Evolutionary conservation across 2,797 vertebrate genomes (phyloP), one percentile per base, ranked within the genome.

Genomic region (Alfaro cultratus): DNA sequence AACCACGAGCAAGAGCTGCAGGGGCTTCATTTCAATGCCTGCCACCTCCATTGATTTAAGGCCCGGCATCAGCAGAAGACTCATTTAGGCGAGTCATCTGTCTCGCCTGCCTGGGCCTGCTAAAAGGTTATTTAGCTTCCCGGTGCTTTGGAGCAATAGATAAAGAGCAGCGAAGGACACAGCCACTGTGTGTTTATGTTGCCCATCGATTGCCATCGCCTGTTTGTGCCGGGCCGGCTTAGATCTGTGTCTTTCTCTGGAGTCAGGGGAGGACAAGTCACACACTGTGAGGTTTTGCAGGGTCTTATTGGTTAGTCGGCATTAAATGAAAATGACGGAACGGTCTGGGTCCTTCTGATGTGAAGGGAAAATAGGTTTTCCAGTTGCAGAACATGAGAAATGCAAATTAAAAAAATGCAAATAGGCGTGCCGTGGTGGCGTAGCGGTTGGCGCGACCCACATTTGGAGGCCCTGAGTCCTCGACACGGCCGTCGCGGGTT

Each of bases 11-110:
- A 80, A 83, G 87, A 74, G 87, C 89, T 92, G 82, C 87, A 87
- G 91, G 87, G 81, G 78, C 86, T 91, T 92, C 89, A 91, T 94
- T 94, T 91, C 90, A 83, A 85, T 75, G 74, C 86, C 90, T 91
- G 90, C 90, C 92, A 92, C 83, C 75, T 2, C 84, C 91, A 91
- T 92, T 94, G 93, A 95, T 95, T 94, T 88, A 86, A 86, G 83
- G 79, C 82, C 88, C 81, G 0, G 82, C 62, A 36, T 89, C 90
- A 91, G 91, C 91, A 89, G 86, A 86, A 87, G 91, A 86, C 86
- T 94, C 87, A 91, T 92, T 92, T 91, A 88, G 86, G 85, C 89
- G 88, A 88, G 89, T 88, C 86, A 90, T 93, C 89, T 83, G 90
- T 93, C 92, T 93, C 83, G 82, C 87, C 87, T 91, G 90, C 88